A percentile compares a stretch with the other conserved stretches of the same genome.
Evolutionary conservation across 23 tunicate species (phyloP).

Genomic region (Ciona savignyi): DNA sequence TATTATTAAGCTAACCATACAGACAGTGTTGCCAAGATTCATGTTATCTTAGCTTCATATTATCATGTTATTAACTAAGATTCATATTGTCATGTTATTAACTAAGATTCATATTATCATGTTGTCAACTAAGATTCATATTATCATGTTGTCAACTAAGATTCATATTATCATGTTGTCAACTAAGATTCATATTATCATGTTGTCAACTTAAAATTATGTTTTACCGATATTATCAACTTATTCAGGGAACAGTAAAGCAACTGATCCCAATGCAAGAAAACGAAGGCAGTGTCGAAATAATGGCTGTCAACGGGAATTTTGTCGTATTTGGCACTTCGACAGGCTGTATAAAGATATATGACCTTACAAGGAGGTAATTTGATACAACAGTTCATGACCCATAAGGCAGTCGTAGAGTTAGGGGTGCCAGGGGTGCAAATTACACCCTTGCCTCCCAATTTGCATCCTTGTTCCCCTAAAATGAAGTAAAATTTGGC

Average conservation of each 20-base stretch:
- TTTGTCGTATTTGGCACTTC: constrained; percentile 62
- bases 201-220: too few relatives aligned
- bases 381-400: too few relatives aligned
- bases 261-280: constrained; percentile 73
- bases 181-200: too few relatives aligned
- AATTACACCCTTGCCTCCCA: too few relatives aligned
- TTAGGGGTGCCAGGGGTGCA: too few relatives aligned
- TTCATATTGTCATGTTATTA: not conserved
- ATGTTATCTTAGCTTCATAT: not conserved
- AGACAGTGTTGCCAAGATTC: too few relatives aligned
- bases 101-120: too few relatives aligned
- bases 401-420: too few relatives aligned
- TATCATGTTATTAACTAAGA: not conserved
- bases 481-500: too few relatives aligned
- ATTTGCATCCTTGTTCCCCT: too few relatives aligned
- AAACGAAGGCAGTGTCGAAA: constrained; percentile 45
- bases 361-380: constrained; percentile 69
- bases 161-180: too few relatives aligned
- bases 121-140: not conserved
- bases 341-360: constrained; percentile 50
- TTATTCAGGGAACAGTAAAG: constrained; percentile 77
- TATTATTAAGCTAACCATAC: too few relatives aligned
- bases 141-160: not conserved
- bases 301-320: constrained; percentile 30
- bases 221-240: not conserved